Evolutionary conservation across 1,140 invertebrate genomes (phyloP).

Genomic region (Pinna nobilis): DNA sequence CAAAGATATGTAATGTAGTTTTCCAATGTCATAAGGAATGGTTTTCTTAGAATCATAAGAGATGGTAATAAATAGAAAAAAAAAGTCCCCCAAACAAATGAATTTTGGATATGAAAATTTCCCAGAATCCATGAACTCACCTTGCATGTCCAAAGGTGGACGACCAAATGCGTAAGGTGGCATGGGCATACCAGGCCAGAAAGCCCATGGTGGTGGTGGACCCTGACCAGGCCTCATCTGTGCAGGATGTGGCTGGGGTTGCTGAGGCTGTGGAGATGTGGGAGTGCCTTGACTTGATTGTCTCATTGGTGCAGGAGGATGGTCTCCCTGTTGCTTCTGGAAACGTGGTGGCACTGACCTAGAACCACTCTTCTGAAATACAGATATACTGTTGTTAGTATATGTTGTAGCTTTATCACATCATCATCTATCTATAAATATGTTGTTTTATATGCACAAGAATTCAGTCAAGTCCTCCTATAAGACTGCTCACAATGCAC

Average conservation of each 20-base stretch:
- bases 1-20: too few species aligned
- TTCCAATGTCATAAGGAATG: too few species aligned
- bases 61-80: too few species aligned
- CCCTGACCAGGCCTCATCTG: conserved; percentile 65
- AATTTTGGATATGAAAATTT: too few species aligned
- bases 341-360: conserved; percentile 83
- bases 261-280: conserved; percentile 53
- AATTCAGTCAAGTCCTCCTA: too few species aligned
- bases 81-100: too few species aligned
- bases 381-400: conserved; percentile 1
- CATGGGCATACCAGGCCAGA: conserved; percentile 65
- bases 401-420: not conserved
- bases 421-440: too few species aligned
- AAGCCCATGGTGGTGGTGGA: conserved; percentile 69
- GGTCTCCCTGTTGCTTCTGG: conserved; percentile 80
- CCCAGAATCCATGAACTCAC: conserved; percentile 38
- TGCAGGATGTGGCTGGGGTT: conserved; percentile 49
- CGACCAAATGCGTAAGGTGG: conserved; percentile 65
- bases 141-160: conserved; percentile 69
- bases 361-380: not conserved
- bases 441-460: too few species aligned
- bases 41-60: too few species aligned
- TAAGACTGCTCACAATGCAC: too few species aligned
- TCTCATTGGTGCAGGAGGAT: conserved; percentile 20
- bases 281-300: conserved; percentile 46